A percentile compares a stretch with the other conserved stretches of the same genome.
Conservation (phyloP, 2,797 vertebrate species). For the Pangasius djambal region DNA sequence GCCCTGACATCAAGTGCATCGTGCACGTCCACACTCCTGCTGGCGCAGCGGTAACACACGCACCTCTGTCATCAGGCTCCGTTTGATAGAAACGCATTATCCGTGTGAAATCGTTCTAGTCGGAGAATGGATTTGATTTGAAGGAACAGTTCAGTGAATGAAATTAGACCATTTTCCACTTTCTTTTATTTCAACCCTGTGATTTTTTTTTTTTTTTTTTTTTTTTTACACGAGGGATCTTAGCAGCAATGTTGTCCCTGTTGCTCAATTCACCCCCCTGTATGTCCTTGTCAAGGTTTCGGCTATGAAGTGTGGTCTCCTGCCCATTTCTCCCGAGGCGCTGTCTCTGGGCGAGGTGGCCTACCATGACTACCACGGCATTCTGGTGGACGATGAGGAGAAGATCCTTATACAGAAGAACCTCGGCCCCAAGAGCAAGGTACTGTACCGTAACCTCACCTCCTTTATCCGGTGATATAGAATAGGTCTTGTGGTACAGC, state of each 20-base stretch:
- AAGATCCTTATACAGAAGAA: slow-evolving; percentile 88
- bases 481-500: background rate
- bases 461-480: background rate
- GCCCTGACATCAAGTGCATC: slow-evolving; percentile 89
- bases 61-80: background rate
- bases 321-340: slow-evolving; percentile 94
- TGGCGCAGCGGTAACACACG: slow-evolving; percentile 84
- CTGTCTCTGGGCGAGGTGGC: slow-evolving; percentile 90
- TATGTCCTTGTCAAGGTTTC: slow-evolving; percentile 81
- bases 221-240: too few relatives aligned
- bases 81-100: background rate
- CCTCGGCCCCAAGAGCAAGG: slow-evolving; percentile 92
- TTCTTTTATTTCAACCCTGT: background rate
- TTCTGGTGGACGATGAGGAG: slow-evolving; percentile 92
- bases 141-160: background rate
- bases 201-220: background rate
- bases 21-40: slow-evolving; percentile 93
- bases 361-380: slow-evolving; percentile 97
- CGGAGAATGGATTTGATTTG: background rate
- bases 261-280: background rate
- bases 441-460: slow-evolving; percentile 75
- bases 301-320: slow-evolving; percentile 94
- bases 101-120: background rate
- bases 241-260: too few relatives aligned
- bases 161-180: too few relatives aligned